phyloP scores from a whole-genome alignment of 2,888 invertebrate species.

The Creontiades dilutus region DNA sequence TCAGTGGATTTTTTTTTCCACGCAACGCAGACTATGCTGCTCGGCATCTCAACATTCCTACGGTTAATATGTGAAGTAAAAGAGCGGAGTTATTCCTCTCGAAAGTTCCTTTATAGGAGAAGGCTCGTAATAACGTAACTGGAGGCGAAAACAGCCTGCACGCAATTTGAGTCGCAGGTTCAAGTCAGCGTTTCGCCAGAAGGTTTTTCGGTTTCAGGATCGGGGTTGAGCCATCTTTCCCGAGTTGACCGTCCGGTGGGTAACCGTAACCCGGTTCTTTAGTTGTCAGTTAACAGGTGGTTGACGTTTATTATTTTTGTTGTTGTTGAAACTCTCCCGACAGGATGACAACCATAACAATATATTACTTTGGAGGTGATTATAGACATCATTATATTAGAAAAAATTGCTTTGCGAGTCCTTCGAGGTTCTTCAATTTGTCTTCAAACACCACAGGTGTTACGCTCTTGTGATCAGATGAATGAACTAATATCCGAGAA shows the following conservation, averaged over 20 bases:
- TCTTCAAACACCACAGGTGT: no score
- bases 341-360: neutral
- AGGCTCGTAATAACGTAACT: neutral
- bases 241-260: neutral
- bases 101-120: neutral
- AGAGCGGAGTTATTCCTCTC: neutral
- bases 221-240: constrained; percentile 6
- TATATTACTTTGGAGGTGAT: neutral
- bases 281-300: neutral
- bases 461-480: no score
- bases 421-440: no score
- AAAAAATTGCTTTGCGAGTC: no score
- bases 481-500: no score
- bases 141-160: neutral
- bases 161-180: constrained; percentile 17
- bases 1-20: no score
- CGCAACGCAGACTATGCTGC: no score
- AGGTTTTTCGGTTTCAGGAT: constrained; percentile 9
- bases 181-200: constrained; percentile 28
- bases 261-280: neutral
- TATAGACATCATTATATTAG: neutral
- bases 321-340: neutral
- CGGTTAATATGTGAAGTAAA: neutral
- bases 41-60: neutral
- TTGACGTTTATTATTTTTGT: neutral